Base-by-base conservation (phyloP, 1,140 invertebrate genomes). In the Spodoptera litura region DNA sequence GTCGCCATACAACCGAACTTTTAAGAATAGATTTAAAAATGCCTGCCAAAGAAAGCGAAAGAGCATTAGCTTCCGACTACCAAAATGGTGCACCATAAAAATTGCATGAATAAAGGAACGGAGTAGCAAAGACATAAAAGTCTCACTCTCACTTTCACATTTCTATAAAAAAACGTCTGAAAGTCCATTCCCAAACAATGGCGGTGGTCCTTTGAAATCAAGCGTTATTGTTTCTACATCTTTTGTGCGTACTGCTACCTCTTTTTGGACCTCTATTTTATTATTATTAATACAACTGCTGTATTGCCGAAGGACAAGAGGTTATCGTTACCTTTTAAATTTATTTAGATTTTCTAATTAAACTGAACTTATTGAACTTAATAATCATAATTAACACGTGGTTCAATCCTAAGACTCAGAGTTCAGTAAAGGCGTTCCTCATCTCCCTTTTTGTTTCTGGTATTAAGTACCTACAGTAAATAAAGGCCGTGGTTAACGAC, bases 101-200 rank as follows among this genome's bases (percentile, higher is more conserved):
- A 27, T 27, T 20, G 25, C 20, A 58, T 38, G 79, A 78, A 84
- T 76, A 84, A 85, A 86, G 79, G 82, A 80, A 82, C 31, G 61
- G 51, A 88, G 85, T 88, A 89, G 86, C 84, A 74, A 59, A 76
- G 78, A 27, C 77, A 83, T 86, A 84, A 87, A 87, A 79, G 78
- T 87, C 84, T 86, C 83, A 59, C 78, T 81, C 73, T 87, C 77
- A 89, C 87, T 90, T 89, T 89, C 89, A 85, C 82, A 88, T 88
- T 87, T 85, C 82, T 87, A 79, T 64, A 76, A 81, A 83, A 77
- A 78, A 70, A 66, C 15, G 71, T 59, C n/a, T 31, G 12, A 8
- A 53, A 68, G 55, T 83, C 79, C 78, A 80, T 80, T 82, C 80
- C 70, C 68, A 82, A 84, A 84, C 88, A 87, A 88, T 84, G 83